Evolutionary conservation across 1,140 invertebrate species (phyloP), one percentile per base, ranked within the genome.

Genomic region (Calliopsis andreniformis): DNA sequence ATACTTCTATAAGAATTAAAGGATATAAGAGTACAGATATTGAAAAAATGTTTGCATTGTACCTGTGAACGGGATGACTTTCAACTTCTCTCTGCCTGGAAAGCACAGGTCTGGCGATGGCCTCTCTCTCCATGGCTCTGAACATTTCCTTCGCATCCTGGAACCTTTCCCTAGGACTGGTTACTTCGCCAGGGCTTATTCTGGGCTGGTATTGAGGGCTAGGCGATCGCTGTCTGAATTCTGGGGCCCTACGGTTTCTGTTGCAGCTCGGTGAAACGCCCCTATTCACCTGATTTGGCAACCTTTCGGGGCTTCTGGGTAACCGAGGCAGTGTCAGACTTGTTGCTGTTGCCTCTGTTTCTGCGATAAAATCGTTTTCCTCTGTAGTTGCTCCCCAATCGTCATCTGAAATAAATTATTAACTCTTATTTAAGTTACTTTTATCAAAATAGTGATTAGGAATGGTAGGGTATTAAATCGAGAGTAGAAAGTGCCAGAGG

Each of bases 121-220:
- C 93, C 78, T 96, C 94, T 77, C 94, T 92, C 89, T 97, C 96
- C 91, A 97, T 93, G 28, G 95, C 94, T 87, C 95, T 93, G 85
- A 97, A 97, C 89, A 96, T 96, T 86, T 97, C 95, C 88, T 96
- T 97, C 49, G 96, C 96, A 83, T 96, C 96, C 82, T 96, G 95
- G 88, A 97, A 97, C 47, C 96, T 93, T 78, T 97, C 96, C 69
- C 95, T 93, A 0, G 96, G 96, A 43, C 88, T 91, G 25, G 89
- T 89, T 55, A 88, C 82, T 47, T 88, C 88, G 16, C 72, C 86
- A 30, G 90, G 87, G 79, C 86, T 89, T 18, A 88, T 42, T 62
- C 92, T 90, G 0, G 90, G 85, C 45, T 93, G 91, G 82, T 92
- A 92, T 45, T 90, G 90, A 5, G 93, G 92, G 80, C 92, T 92